Conservation (phyloP, 2,888 invertebrate species). For the Rapana venosa region DNA sequence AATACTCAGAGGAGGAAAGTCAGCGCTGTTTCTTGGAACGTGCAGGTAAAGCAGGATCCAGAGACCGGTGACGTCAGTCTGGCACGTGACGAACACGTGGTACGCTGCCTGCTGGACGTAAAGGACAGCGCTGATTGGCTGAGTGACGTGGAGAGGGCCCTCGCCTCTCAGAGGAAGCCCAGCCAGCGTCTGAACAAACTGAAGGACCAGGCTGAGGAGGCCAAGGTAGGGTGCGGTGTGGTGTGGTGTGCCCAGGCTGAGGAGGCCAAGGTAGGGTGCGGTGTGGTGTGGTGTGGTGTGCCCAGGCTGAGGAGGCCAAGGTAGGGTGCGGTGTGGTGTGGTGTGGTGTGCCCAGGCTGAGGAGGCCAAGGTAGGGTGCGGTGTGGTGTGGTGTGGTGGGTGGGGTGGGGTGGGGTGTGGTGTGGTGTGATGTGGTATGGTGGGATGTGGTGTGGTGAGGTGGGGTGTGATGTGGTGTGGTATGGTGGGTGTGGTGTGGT, state of each 20-base stretch:
- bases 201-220: conserved; percentile 59
- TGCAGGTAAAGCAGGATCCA: conserved; percentile 79
- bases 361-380: no score
- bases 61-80: conserved; percentile 67
- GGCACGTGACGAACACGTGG: conserved; percentile 71
- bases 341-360: no score
- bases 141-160: conserved; percentile 63
- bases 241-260: background rate
- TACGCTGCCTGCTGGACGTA: conserved; percentile 70
- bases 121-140: conserved; percentile 74
- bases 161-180: conserved; percentile 64
- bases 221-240: conserved; percentile 16
- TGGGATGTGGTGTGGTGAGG: no score
- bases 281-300: background rate
- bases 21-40: background rate
- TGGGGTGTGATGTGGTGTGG: no score
- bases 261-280: background rate
- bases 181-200: conserved; percentile 64
- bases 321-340: no score
- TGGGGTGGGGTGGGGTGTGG: no score
- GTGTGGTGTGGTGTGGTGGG: background rate
- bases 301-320: no score
- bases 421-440: no score
- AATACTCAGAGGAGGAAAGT: no score
- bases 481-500: no score